Conservation (phyloP, 2,797 vertebrate genomes). For the Pseudopleuronectes americanus region DNA sequence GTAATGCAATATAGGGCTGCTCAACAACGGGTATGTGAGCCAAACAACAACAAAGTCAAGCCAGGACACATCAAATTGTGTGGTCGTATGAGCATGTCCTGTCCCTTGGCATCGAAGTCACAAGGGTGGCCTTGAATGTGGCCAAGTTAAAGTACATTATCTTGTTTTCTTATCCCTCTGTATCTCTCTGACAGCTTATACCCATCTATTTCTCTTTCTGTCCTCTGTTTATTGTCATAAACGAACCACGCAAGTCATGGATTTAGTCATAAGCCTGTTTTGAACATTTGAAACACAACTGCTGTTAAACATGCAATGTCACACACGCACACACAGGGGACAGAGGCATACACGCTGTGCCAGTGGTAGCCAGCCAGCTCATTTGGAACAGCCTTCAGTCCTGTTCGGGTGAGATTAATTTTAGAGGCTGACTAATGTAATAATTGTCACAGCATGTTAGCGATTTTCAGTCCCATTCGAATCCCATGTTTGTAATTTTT, state of each 20-base stretch:
- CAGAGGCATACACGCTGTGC: conserved; percentile 23
- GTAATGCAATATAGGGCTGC: neutral
- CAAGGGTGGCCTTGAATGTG: neutral
- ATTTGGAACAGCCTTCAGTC: conserved; percentile 63
- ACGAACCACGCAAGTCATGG: conserved; percentile 14
- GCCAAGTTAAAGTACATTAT: conserved; percentile 2
- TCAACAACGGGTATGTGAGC: neutral
- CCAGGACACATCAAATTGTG: neutral
- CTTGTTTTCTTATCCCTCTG: neutral
- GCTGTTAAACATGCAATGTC: conserved; percentile 10
- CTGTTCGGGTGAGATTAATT: conserved; percentile 65
- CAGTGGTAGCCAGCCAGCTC: conserved; percentile 52
- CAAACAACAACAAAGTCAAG: conserved; percentile 11
- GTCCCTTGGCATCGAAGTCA: conserved; percentile 13
- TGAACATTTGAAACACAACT: conserved; percentile 23
- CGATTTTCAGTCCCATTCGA: conserved; percentile 52
- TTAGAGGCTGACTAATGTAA: conserved; percentile 66
- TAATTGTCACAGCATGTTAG: conserved; percentile 69
- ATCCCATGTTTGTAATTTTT: conserved; percentile 56
- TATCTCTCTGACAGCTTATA: neutral
- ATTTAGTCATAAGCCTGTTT: conserved; percentile 23
- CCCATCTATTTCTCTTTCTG: neutral
- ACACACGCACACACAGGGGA: conserved; percentile 6
- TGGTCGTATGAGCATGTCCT: conserved; percentile 19
- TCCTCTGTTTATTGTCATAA: conserved; percentile 6